Conservation (phyloP, 2,888 invertebrate species). For the Orthosia cruda region DNA sequence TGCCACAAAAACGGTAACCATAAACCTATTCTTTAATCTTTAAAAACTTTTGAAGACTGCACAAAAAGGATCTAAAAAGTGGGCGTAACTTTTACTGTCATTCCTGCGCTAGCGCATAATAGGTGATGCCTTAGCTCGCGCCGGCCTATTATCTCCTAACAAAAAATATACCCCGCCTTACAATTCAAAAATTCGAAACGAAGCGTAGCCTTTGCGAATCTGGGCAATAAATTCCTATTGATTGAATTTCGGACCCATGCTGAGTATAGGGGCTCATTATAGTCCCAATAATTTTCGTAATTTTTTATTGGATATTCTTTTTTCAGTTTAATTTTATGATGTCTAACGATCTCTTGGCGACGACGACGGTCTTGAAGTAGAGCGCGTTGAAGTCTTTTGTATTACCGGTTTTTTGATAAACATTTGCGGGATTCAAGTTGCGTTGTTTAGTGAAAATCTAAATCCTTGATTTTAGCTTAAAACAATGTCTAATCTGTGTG, state of each 20-base stretch:
- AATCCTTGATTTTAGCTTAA: background rate
- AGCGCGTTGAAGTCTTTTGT: constrained; percentile 75
- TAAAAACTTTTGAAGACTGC: constrained; percentile 88
- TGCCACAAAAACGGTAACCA: constrained; percentile 71
- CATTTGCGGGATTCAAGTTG: constrained; percentile 19
- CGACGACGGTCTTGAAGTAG: constrained; percentile 19
- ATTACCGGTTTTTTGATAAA: constrained; percentile 27
- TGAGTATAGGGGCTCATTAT: constrained; percentile 91
- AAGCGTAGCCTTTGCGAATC: constrained; percentile 90
- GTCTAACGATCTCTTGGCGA: constrained; percentile 57
- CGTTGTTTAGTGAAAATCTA: constrained; percentile 9
- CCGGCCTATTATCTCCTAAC: constrained; percentile 84
- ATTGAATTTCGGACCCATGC: constrained; percentile 91
- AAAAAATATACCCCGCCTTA: constrained; percentile 78
- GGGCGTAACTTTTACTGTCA: constrained; percentile 90
- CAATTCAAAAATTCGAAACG: constrained; percentile 84
- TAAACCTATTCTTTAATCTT: constrained; percentile 87
- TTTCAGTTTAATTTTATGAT: constrained; percentile 67
- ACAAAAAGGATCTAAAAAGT: constrained; percentile 89
- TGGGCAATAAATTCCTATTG: constrained; percentile 91
- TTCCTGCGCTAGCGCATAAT: constrained; percentile 85
- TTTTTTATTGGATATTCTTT: constrained; percentile 74
- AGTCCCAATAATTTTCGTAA: constrained; percentile 81
- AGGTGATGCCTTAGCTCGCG: constrained; percentile 84
- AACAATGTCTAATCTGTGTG: background rate